Evolutionary conservation across 2,888 invertebrate species (phyloP), one percentile per base, ranked within the genome.

Genomic region (Andrena fulva): DNA sequence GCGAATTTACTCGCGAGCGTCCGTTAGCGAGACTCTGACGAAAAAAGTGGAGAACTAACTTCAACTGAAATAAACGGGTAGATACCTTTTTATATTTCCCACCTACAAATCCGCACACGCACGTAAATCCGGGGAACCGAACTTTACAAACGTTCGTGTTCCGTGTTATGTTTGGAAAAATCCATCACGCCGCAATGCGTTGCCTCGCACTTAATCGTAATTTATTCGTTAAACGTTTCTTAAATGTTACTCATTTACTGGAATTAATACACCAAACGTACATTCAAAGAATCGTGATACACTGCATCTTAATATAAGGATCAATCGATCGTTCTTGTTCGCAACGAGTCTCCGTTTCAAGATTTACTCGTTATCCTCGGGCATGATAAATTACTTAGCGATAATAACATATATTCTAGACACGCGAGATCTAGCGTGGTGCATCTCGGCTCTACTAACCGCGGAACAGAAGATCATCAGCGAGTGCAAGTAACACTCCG

Each of bases 201-300:
- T 68, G 48, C 33, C n/a, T 7, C 27, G 72, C 63, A 8, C 54
- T 66, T 66, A 62, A 70, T 54, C 16, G 52, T 82, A 74, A 70
- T 64, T 56, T 48, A 27, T 73, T 64, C 48, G 1, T 63, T 73
- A 69, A 42, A 80, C 68, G 54, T 67, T 66, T 50, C 35, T 66
- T 69, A 81, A 48, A 81, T 70, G 62, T 27, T 42, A 59, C 60
- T 77, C 63, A 70, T 64, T 74, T 48, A 68, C 31, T 64, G 50
- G 27, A 74, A 74, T 70, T 68, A 69, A 60, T 75, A 75, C 52
- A 73, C 60, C 72, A 72, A 42, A 73, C 73, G 64, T 67, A 72
- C 77, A 73, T 54, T 8, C 78, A 20, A 60, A 71, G 67, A 60
- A 77, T 27, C 2, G 12, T 24, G 42, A 42, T 16, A 42, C 16